These are phyloP conservation scores for Plestiodon gilberti DNA, from an alignment of 2,113 vertebrate species.

Conservation along the genomic window DNA sequence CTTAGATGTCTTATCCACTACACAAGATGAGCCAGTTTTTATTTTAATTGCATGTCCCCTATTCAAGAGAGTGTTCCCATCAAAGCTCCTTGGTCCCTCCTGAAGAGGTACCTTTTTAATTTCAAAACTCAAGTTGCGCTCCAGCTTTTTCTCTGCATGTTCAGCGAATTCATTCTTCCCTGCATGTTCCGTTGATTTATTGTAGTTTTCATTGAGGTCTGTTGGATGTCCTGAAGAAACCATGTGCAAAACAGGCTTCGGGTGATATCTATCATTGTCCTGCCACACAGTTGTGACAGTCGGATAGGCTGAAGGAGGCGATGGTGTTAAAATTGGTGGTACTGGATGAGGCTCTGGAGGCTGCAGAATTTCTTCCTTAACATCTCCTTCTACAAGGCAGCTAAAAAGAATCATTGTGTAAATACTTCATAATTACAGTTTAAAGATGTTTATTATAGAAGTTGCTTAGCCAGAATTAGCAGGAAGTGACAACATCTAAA, in stretches of 20 bases:
- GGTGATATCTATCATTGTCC: slow-evolving; percentile 97
- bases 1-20: slow-evolving; percentile 72
- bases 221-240: slow-evolving; percentile 81
- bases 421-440: neutral
- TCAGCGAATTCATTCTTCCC: slow-evolving; percentile 73
- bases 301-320: slow-evolving; percentile 93
- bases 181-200: slow-evolving; percentile 77
- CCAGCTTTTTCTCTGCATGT: slow-evolving; percentile 79
- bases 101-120: slow-evolving; percentile 95
- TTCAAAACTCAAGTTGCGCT: slow-evolving; percentile 93
- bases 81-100: slow-evolving; percentile 94
- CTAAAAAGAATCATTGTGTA: slow-evolving; percentile 66
- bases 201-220: slow-evolving; percentile 94
- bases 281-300: slow-evolving; percentile 94
- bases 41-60: slow-evolving; percentile 89
- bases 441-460: neutral
- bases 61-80: slow-evolving; percentile 84
- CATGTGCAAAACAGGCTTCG: slow-evolving; percentile 93
- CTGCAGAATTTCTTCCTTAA: slow-evolving; percentile 97
- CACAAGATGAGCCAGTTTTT: slow-evolving; percentile 73
- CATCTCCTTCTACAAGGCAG: slow-evolving; percentile 91
- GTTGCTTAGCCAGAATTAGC: neutral
- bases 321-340: slow-evolving; percentile 95
- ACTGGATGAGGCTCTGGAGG: slow-evolving; percentile 95
- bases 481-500: neutral